A percentile compares a stretch with the other conserved stretches of the same genome.
Evolutionary conservation across 2,797 vertebrate genomes (phyloP).

Genomic region (Eremophila alpestris): DNA sequence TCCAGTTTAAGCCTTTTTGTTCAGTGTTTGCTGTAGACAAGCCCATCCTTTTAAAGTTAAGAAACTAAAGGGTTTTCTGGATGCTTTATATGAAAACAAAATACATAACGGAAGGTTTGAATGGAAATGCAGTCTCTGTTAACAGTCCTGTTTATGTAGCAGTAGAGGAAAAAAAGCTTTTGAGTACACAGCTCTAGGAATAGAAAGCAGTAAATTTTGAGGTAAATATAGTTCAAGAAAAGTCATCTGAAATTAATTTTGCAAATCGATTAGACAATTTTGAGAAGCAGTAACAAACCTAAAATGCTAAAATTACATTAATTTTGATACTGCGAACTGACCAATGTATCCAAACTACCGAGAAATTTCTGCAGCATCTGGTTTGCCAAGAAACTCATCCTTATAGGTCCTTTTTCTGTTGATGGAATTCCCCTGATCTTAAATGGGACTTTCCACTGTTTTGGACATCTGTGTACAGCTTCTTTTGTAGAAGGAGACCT

Average conservation of each 20-base stretch:
- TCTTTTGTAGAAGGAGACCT: not conserved
- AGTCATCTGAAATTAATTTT: not conserved
- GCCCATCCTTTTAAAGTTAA: not conserved
- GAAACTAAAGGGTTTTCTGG: not conserved
- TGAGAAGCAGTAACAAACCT: not conserved
- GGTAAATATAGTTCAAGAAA: not conserved
- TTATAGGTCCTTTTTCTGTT: not conserved
- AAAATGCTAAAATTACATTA: not conserved
- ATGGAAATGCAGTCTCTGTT: not conserved
- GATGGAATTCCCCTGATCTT: not conserved
- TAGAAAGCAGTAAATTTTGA: slow-evolving; percentile 33
- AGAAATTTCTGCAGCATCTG: not conserved
- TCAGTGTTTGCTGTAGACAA: not conserved
- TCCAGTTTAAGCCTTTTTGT: not conserved
- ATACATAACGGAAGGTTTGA: not conserved
- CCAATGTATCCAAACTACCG: not conserved
- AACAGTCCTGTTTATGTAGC: not conserved
- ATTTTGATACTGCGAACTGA: not conserved
- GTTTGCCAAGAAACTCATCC: not conserved
- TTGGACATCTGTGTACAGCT: not conserved
- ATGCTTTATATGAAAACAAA: not conserved
- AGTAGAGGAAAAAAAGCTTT: not conserved
- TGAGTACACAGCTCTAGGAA: not conserved
- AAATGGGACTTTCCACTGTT: not conserved
- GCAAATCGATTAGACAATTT: not conserved